Base-by-base conservation (phyloP, 1,140 invertebrate genomes). In the Zaprionus tsacasi region DNA sequence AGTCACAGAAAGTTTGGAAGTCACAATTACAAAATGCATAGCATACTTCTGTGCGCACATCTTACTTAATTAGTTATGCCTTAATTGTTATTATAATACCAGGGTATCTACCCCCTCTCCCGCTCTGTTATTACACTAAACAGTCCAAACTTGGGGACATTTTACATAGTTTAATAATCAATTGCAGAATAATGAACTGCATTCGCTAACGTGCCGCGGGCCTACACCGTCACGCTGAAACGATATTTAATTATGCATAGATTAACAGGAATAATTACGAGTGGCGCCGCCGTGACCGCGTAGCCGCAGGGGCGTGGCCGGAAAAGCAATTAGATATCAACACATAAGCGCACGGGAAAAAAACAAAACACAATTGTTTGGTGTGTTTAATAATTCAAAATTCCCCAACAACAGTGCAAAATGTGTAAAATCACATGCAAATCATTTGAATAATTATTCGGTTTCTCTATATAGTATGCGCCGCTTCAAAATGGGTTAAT, bases 211-310 rank as follows among this genome's bases (percentile, higher is more conserved):
- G 25, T 56, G 55, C 15, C 45, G 15, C 7, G 13, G 43, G 10
- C 11, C 12, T 33, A 12, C 33, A n/a, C 15, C 61, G 48, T 35
- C 71, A 76, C 21, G 73, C 70, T 73, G 59, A 79, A 79, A 77
- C 76, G 54, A 58, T 61, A 77, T 79, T 87, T 87, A 86, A 86
- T 86, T 87, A 82, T 86, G 82, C 82, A 79, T 88, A 61, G 75
- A 65, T 81, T 68, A 77, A 65, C 71, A 68, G 79, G 60, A 17
- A 78, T 66, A 58, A 67, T 66, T 45, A 15, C 40, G 7, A 54
- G 6, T 45, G 21, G 12, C 11, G 38, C 7, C 38, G 38, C 11
- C 38, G 35, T n/a, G n/a, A 45, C n/a, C 40, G 40, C 7, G 40
- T 45, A 6, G 40, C 40, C 40, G 40, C 40, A 33, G 55, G 60